phyloP scores from a whole-genome alignment of 1,140 invertebrate genomes.

The Drosophila guanche region DNA sequence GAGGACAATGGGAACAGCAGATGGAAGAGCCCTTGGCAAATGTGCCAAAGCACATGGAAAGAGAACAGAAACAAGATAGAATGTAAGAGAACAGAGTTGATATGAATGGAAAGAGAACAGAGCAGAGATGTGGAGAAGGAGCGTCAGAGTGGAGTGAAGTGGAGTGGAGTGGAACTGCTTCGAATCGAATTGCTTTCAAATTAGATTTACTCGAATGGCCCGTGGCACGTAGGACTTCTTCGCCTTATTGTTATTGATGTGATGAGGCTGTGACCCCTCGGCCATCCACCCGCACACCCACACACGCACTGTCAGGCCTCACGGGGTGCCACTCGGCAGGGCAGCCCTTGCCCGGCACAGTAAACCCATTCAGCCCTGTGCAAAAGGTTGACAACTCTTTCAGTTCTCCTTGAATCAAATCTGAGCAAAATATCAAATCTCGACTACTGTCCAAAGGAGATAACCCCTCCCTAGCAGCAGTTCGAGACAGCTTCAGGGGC shows the following conservation, averaged over 20 bases:
- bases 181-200: constrained; percentile 48
- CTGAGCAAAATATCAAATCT: no score
- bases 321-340: neutral
- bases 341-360: neutral
- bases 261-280: constrained; percentile 12
- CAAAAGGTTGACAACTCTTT: no score
- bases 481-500: no score
- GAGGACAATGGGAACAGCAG: no score
- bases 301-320: neutral
- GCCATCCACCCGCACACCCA: neutral
- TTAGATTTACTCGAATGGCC: constrained; percentile 46
- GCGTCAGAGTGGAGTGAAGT: neutral
- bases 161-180: neutral
- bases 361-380: no score
- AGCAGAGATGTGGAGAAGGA: neutral
- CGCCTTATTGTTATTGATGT: constrained; percentile 38
- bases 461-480: no score
- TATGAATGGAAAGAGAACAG: no score
- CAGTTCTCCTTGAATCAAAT: no score
- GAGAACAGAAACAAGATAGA: no score
- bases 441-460: no score
- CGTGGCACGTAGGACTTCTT: constrained; percentile 16
- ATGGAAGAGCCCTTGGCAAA: neutral
- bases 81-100: no score
- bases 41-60: no score